These are phyloP conservation scores for Bombus soroeensis DNA, from an alignment of 1,140 invertebrate species.

Conservation along the genomic window DNA sequence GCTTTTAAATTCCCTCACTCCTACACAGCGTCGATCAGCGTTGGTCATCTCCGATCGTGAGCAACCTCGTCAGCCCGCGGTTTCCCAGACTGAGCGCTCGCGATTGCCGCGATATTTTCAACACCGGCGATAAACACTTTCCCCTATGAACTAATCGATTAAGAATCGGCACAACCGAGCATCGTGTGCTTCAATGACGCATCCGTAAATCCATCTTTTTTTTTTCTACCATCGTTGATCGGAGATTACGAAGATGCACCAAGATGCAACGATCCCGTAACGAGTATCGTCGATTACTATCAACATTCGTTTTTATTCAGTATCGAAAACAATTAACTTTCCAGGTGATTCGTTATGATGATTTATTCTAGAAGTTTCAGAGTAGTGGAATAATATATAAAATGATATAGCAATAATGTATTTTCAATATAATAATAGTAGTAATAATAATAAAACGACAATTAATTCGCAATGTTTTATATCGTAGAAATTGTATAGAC, in stretches of 20 bases:
- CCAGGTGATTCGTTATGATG: no score
- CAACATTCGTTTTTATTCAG: background rate
- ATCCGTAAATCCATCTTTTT: background rate
- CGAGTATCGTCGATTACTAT: background rate
- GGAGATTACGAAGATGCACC: background rate
- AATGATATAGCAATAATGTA: no score
- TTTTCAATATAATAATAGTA: no score
- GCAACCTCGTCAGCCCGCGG: constrained; percentile 7
- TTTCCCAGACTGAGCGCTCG: constrained; percentile 15
- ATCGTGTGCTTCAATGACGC: constrained; percentile 8
- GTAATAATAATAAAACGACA: no score
- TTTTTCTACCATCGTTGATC: background rate
- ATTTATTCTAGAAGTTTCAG: no score
- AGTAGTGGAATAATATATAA: no score
- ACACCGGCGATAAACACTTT: constrained; percentile 46
- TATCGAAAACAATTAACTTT: no score
- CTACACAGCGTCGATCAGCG: background rate
- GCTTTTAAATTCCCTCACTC: constrained; percentile 30
- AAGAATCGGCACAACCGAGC: constrained; percentile 52
- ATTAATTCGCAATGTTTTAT: no score
- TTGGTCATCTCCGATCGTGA: constrained; percentile 28
- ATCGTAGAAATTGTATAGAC: no score
- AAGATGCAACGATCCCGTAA: no score
- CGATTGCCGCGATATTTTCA: constrained; percentile 31
- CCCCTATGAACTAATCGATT: constrained; percentile 60